Conservation (phyloP, 92 coral and sea anemone genomes). For the Plumapathes pennacea region DNA sequence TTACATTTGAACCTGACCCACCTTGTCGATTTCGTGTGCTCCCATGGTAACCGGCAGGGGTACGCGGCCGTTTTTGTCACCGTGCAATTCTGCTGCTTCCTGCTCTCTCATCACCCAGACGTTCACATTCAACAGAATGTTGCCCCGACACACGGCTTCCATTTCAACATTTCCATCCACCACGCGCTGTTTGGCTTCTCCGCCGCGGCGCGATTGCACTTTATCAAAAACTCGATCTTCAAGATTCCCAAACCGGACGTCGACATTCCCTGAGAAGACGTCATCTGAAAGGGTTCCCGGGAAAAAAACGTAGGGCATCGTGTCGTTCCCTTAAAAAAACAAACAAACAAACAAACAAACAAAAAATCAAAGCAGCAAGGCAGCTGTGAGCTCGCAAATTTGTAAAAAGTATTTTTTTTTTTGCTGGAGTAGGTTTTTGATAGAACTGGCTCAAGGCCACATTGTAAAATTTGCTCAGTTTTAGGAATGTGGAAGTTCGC, state of each 20-base stretch:
- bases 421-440: no score
- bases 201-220: slow-evolving; percentile 71
- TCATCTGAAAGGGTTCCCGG: slow-evolving; percentile 18
- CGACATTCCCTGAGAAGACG: slow-evolving; percentile 36
- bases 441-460: no score
- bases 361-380: no score
- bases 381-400: no score
- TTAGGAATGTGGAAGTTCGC: no score
- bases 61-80: slow-evolving; percentile 76
- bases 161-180: slow-evolving; percentile 48
- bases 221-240: slow-evolving; percentile 51
- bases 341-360: no score
- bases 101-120: slow-evolving; percentile 79
- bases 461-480: no score
- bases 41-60: slow-evolving; percentile 57
- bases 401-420: no score
- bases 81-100: slow-evolving; percentile 67
- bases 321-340: no score
- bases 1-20: slow-evolving; percentile 1
- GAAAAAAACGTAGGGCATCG: slow-evolving; percentile 2
- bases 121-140: slow-evolving; percentile 55
- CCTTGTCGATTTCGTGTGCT: slow-evolving; percentile 39
- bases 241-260: slow-evolving; percentile 61
- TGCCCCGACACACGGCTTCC: slow-evolving; percentile 53
- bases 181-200: slow-evolving; percentile 50